Evolutionary conservation across 1,140 invertebrate genomes (phyloP), one percentile per base, ranked within the genome.

Genomic region (Sesamia nonagrioides): DNA sequence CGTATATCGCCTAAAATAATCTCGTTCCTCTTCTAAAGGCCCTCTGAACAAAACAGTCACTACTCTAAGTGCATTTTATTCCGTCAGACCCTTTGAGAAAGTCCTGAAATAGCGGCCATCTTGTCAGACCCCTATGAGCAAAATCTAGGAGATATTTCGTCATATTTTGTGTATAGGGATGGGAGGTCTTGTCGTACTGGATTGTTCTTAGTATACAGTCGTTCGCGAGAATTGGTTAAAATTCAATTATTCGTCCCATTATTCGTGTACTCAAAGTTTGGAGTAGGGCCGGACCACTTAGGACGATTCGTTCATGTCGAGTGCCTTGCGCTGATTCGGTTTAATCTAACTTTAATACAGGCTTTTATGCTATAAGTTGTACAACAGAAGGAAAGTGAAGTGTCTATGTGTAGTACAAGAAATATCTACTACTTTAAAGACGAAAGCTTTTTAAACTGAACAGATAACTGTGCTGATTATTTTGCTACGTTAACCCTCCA

Each of bases 41-140:
- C 79, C 76, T 86, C 84, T 86, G 87, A 85, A 85, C 81, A 83
- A 86, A 85, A 88, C 86, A 84, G 79, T 83, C 81, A 74, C 84
- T 82, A 60, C 35, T 68, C 80, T 89, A 89, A 88, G 88, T 89
- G 88, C 86, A 88, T 89, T 89, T 89, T 89, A 89, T 88, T 87
- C 81, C 75, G 66, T 84, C 80, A 86, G 84, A 84, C 83, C 87
- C 87, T 87, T 89, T 83, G 82, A 86, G 77, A 73, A 81, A 79
- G 79, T 58, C 81, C 68, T 60, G 80, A 45, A 45, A 69, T 45
- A 66, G 13, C 66, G 63, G 56, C 86, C 84, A 86, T 63, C 52
- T 18, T 79, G 35, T 50, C 18, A 60, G 86, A 82, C 66, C 82
- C 45, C 42, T 58, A 18, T 9, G 11, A 17, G n/a, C 37, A 50